Conservation (phyloP, 2,888 invertebrate species). For the Abscondita cerata region DNA sequence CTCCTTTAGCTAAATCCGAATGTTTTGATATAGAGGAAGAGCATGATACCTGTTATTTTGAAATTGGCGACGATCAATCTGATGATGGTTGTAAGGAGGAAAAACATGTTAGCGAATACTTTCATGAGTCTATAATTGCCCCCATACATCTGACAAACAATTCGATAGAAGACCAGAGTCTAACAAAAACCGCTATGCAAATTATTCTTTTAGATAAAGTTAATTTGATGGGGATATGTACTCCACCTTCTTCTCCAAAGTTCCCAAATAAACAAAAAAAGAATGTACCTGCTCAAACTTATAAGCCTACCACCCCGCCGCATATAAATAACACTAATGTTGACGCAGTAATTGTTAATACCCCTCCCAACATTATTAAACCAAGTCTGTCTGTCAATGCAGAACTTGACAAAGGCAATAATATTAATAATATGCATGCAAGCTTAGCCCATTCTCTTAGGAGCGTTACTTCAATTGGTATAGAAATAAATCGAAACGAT, state of each 20-base stretch:
- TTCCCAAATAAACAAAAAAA: slow-evolving; percentile 35
- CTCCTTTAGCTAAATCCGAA: not conserved
- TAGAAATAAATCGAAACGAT: slow-evolving; percentile 43
- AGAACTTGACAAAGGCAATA: slow-evolving; percentile 53
- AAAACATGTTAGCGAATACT: slow-evolving; percentile 9
- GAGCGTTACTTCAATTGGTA: slow-evolving; percentile 52
- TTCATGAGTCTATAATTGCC: slow-evolving; percentile 39
- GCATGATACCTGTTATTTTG: slow-evolving; percentile 21
- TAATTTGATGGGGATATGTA: slow-evolving; percentile 49
- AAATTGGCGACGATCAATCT: slow-evolving; percentile 29
- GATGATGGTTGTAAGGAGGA: slow-evolving; percentile 6
- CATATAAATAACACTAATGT: no score
- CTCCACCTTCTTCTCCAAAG: slow-evolving; percentile 48
- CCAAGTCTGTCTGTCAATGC: slow-evolving; percentile 49
- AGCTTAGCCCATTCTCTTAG: slow-evolving; percentile 56
- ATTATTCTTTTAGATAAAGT: slow-evolving; percentile 54
- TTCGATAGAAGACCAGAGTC: slow-evolving; percentile 43
- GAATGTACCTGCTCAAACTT: not conserved
- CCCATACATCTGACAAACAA: slow-evolving; percentile 40
- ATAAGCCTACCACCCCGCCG: not conserved
- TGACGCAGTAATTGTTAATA: slow-evolving; percentile 26
- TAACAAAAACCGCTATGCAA: slow-evolving; percentile 54
- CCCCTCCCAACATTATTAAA: slow-evolving; percentile 44
- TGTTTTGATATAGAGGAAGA: not conserved
- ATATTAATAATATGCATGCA: slow-evolving; percentile 52